A percentile compares a stretch with the other conserved stretches of the same genome.
Evolutionary conservation across 64 coral and sea anemone genomes (phyloP).

Genomic region (Orbicella faveolata): DNA sequence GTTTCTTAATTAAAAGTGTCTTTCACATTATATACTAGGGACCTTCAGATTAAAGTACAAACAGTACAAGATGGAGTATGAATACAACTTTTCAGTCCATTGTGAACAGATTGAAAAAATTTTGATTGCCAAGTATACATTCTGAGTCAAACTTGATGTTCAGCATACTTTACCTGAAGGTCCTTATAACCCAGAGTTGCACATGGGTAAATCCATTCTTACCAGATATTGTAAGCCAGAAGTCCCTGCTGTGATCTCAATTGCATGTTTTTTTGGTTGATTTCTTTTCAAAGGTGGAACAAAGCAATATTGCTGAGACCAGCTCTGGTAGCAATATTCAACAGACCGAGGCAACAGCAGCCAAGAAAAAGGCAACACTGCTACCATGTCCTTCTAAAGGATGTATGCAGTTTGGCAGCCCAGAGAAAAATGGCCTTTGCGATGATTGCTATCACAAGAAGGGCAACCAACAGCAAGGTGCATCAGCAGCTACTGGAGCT

Average conservation of each 20-base stretch:
- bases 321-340: neutral
- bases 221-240: too few relatives aligned
- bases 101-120: too few relatives aligned
- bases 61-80: neutral
- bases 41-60: too few relatives aligned
- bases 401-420: conserved; percentile 58
- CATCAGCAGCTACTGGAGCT: neutral
- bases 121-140: too few relatives aligned
- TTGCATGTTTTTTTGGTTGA: neutral
- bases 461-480: neutral
- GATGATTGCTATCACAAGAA: conserved; percentile 58
- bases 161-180: too few relatives aligned
- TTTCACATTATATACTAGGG: too few relatives aligned
- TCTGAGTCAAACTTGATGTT: too few relatives aligned
- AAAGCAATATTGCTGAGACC: neutral
- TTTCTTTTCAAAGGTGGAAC: conserved; percentile 2
- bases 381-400: conserved; percentile 54
- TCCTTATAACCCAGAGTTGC: too few relatives aligned
- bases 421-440: conserved; percentile 62
- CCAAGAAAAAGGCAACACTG: neutral
- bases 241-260: neutral
- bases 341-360: neutral
- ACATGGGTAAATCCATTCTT: too few relatives aligned
- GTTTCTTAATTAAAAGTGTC: too few relatives aligned
- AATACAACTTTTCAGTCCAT: neutral